Percentiles rank a stretch among this genome's conserved stretches.
phyloP scores from a whole-genome alignment of 2,888 invertebrate species.

The Scaptomyza tumidula region DNA sequence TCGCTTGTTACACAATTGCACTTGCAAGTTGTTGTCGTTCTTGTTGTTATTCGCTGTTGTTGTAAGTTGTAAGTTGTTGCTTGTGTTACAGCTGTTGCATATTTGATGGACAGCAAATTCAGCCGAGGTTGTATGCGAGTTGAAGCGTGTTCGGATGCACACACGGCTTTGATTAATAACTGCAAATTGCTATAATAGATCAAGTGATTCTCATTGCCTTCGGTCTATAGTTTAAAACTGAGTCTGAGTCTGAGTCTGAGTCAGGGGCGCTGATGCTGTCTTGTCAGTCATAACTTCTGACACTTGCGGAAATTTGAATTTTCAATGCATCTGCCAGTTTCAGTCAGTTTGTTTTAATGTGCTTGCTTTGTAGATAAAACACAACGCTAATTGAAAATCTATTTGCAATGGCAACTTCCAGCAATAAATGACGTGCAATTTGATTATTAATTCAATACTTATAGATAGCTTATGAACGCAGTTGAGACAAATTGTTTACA shows the following conservation, averaged over 20 bases:
- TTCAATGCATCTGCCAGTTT: conserved; percentile 24
- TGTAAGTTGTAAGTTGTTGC: conserved; percentile 25
- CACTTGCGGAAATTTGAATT: conserved; percentile 56
- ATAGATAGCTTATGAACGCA: background rate
- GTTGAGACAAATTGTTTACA: background rate
- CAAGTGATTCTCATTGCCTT: conserved; percentile 60
- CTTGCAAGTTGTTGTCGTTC: conserved; percentile 19
- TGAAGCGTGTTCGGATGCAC: conserved; percentile 16
- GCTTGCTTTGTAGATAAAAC: background rate
- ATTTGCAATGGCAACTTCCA: conserved; percentile 1
- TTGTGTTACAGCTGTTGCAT: conserved; percentile 46
- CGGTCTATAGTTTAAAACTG: background rate
- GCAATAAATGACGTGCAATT: conserved; percentile 3
- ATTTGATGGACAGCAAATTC: conserved; percentile 52
- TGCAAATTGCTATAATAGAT: conserved; percentile 76
- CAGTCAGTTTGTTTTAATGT: background rate
- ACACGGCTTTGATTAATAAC: conserved; percentile 71
- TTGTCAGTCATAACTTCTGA: conserved; percentile 38
- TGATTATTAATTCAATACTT: background rate
- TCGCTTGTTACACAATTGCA: conserved; percentile 36
- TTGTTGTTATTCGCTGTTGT: conserved; percentile 11
- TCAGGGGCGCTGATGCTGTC: conserved; percentile 7
- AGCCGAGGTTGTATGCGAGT: conserved; percentile 5
- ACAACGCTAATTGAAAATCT: conserved; percentile 14
- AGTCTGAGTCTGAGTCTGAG: conserved; percentile 4